Conservation (phyloP, 2,797 vertebrate species). For the Poliocrania exsul region DNA sequence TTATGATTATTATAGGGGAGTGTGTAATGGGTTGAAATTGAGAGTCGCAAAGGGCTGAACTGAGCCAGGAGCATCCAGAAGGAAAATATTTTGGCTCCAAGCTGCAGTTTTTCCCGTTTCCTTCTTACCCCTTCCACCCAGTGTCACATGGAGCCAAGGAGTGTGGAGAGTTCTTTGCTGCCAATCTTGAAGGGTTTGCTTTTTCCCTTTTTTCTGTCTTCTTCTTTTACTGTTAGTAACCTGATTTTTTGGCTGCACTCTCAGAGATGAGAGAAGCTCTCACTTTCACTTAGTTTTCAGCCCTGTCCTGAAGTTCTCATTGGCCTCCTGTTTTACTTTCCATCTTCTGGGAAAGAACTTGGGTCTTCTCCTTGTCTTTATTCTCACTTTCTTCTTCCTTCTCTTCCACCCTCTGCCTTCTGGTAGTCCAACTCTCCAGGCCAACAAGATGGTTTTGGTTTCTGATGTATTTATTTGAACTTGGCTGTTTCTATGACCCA, state of each 20-base stretch:
- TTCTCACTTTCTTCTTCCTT: neutral
- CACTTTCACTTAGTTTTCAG: slow-evolving; percentile 31
- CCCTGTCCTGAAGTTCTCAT: neutral
- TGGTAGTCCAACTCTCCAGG: neutral
- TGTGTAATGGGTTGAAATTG: slow-evolving; percentile 4
- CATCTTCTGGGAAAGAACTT: slow-evolving; percentile 28
- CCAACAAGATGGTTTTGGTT: slow-evolving; percentile 17
- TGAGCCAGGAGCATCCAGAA: slow-evolving; percentile 21
- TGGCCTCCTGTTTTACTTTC: neutral
- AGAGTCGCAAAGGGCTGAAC: slow-evolving; percentile 43
- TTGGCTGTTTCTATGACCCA: neutral
- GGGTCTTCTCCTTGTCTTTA: neutral
- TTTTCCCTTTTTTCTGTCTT: neutral
- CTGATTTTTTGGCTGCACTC: slow-evolving; percentile 12
- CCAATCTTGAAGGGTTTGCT: neutral
- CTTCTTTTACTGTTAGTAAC: slow-evolving; percentile 1
- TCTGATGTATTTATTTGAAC: slow-evolving; percentile 20
- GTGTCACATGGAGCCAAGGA: neutral
- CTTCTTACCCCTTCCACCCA: slow-evolving; percentile 13
- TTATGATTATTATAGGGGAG: neutral
- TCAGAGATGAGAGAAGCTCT: slow-evolving; percentile 37
- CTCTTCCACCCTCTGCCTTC: neutral
- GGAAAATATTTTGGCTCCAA: slow-evolving; percentile 11
- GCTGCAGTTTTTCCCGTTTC: neutral
- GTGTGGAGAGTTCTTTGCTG: neutral